phyloP scores from a whole-genome alignment of 1,140 invertebrate species.

The Musca vetustissima region DNA sequence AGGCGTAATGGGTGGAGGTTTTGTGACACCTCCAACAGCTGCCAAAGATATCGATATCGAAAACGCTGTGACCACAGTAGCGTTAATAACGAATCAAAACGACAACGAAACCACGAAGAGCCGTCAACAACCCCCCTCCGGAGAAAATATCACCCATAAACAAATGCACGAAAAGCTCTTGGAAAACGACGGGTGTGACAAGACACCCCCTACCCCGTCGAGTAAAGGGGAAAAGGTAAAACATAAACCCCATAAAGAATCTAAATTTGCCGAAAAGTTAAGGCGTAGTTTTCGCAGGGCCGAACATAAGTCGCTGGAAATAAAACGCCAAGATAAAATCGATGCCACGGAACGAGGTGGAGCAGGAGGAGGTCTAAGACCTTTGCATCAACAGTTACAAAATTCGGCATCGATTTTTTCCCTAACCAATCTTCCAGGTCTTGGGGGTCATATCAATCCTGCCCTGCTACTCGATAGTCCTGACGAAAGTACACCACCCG shows the following conservation, averaged over 20 bases:
- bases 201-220: slow-evolving; percentile 21
- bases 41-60: slow-evolving; percentile 1
- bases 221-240: slow-evolving; percentile 47
- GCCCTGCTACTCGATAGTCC: slow-evolving; percentile 48
- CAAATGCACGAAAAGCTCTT: slow-evolving; percentile 52
- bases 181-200: slow-evolving; percentile 40
- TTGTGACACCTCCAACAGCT: slow-evolving; percentile 44
- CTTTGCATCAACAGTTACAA: slow-evolving; percentile 9
- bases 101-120: not conserved
- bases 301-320: slow-evolving; percentile 46
- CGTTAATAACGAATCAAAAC: slow-evolving; percentile 8
- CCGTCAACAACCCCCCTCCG: slow-evolving; percentile 1
- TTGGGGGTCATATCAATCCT: slow-evolving; percentile 47
- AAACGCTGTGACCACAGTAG: not conserved
- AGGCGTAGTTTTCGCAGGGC: slow-evolving; percentile 47
- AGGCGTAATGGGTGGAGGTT: slow-evolving; percentile 53
- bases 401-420: slow-evolving; percentile 32
- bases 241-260: slow-evolving; percentile 41
- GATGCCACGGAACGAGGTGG: slow-evolving; percentile 4
- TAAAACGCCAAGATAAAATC: slow-evolving; percentile 29
- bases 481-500: slow-evolving; percentile 51
- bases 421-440: slow-evolving; percentile 36
- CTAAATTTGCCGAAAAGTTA: slow-evolving; percentile 46
- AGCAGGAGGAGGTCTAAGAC: slow-evolving; percentile 8
- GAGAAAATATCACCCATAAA: slow-evolving; percentile 18